Evolutionary conservation across 2,113 vertebrate genomes (phyloP), one percentile per base, ranked within the genome.

Genomic region (Callospermophilus lateralis): DNA sequence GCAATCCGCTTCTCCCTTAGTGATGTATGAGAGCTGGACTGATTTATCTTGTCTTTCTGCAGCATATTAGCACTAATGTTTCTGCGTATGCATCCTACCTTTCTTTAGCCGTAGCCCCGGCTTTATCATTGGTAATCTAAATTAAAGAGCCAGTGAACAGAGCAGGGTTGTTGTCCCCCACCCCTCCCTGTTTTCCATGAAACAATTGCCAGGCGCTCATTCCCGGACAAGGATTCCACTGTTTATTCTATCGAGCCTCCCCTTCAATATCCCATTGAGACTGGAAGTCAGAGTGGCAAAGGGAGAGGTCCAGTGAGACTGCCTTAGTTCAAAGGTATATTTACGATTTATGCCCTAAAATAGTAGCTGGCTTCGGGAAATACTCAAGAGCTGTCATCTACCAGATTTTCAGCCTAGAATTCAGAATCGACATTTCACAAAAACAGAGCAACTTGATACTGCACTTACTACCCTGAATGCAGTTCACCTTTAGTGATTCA

Each of bases 41-140:
- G 98, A 98, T 99, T 98, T 99, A 99, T 98, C 98, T 98, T 94
- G 98, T 98, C 98, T 98, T 98, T 98, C 98, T 98, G 98, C 98
- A 99, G 98, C 98, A 98, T 98, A 99, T 99, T 99, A 99, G 98
- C 98, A 98, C 98, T 98, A 98, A 99, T 98, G 98, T 98, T 98
- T 98, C 98, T 99, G 98, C 98, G 98, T 98, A 97, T 98, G 98
- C 98, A 98, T 98, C 98, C 98, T 98, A 99, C 98, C 98, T 98
- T 98, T 97, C 98, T 95, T 84, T 96, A 98, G 98, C 88, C 0
- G 67, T 76, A 97, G 95, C 90, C 97, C 95, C 93, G 97, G 98
- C 98, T 97, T 98, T 98, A 98, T 97, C 98, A 98, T 97, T 98
- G 98, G 98, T 97, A 98, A 99, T 98, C 96, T 58, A 72, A 99